Conservation (phyloP, 2,888 invertebrate genomes). For the Marronus borbonicus region DNA sequence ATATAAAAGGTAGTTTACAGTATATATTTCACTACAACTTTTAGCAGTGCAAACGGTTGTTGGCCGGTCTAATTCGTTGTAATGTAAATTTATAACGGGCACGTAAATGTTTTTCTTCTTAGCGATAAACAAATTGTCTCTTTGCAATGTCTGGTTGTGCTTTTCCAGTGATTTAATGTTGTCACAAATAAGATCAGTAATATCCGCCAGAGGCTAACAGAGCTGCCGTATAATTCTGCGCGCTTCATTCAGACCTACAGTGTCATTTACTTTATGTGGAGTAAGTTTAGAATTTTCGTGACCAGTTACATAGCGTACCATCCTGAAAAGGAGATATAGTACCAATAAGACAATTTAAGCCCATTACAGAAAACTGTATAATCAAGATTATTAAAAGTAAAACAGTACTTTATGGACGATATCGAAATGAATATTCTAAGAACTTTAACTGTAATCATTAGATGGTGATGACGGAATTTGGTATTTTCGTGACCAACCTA, state of each 20-base stretch:
- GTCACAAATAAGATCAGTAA: conserved; percentile 64
- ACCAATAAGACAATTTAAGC: too few species aligned
- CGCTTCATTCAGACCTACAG: conserved; percentile 65
- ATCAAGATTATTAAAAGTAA: too few species aligned
- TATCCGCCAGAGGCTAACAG: conserved; percentile 65
- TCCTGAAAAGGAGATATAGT: conserved; percentile 44
- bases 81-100: conserved; percentile 53
- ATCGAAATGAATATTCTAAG: too few species aligned
- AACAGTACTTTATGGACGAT: too few species aligned
- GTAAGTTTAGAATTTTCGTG: conserved; percentile 53
- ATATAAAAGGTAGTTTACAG: conserved; percentile 48
- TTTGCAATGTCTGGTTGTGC: conserved; percentile 55
- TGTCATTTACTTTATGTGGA: conserved; percentile 64
- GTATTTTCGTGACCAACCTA: too few species aligned
- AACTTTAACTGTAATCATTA: too few species aligned
- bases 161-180: conserved; percentile 62
- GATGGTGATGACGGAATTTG: too few species aligned
- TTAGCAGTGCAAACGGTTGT: conserved; percentile 55
- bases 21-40: conserved; percentile 56
- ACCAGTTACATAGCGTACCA: conserved; percentile 50
- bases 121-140: conserved; percentile 51
- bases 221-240: conserved; percentile 63
- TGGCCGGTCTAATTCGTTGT: conserved; percentile 51
- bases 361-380: too few species aligned
- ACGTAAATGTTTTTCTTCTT: conserved; percentile 52